Conservation (phyloP, 2,113 vertebrate species). For the Xenus cinereus region DNA sequence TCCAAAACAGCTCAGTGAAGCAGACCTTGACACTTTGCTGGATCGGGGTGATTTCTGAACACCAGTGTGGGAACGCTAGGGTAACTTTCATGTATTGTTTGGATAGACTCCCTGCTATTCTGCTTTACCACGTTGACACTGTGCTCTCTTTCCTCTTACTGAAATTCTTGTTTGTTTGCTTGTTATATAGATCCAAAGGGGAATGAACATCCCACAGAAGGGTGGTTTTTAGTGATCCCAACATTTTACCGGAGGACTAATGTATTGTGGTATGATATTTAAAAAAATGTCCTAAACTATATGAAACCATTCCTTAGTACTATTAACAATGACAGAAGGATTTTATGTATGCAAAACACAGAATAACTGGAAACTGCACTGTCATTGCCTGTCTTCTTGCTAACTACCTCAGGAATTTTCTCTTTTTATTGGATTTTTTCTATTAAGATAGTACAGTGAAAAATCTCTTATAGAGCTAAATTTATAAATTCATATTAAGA, state of each 20-base stretch:
- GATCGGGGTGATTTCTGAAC: not conserved
- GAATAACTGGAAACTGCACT: not conserved
- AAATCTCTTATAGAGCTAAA: not conserved
- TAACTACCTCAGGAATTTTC: not conserved
- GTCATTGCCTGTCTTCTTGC: not conserved
- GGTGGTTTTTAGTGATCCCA: not conserved
- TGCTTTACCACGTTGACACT: not conserved
- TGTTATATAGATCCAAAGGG: not conserved
- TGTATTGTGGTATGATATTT: not conserved
- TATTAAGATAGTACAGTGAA: not conserved
- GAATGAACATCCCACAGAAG: not conserved
- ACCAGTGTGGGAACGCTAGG: not conserved
- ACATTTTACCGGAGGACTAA: not conserved
- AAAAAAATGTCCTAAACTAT: rapidly evolving
- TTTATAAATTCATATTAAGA: not conserved
- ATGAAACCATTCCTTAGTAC: not conserved
- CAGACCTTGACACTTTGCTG: not conserved
- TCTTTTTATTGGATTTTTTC: not conserved
- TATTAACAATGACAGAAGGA: not conserved
- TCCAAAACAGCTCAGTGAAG: not conserved
- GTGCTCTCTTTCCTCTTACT: not conserved
- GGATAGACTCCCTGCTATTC: not conserved
- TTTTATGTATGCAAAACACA: not conserved
- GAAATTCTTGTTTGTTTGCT: not conserved
- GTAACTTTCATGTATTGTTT: not conserved